phyloP scores from a whole-genome alignment of 1,140 invertebrate genomes.

The Ditylenchus dipsaci region DNA sequence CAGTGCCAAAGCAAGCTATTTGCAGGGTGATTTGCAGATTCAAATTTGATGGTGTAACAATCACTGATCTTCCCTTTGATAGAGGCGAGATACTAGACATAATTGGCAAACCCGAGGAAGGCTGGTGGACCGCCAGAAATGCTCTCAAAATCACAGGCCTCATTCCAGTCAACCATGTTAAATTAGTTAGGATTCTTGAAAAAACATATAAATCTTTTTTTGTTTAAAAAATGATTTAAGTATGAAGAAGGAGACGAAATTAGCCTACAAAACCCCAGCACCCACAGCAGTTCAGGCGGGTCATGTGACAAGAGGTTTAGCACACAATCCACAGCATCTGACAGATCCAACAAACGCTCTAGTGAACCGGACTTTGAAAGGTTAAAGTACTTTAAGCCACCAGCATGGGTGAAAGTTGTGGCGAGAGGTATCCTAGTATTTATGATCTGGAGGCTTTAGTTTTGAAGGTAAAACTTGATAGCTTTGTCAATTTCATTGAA shows the following conservation, averaged over 20 bases:
- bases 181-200: conserved; percentile 35
- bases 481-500: too few species aligned
- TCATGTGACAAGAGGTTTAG: conserved; percentile 35
- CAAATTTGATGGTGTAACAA: conserved; percentile 81
- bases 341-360: neutral
- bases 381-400: neutral
- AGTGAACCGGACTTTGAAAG: conserved; percentile 5
- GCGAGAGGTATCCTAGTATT: conserved; percentile 34
- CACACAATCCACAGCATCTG: conserved; percentile 20
- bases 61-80: conserved; percentile 85
- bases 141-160: conserved; percentile 77
- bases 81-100: conserved; percentile 87
- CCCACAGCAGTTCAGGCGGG: conserved; percentile 15
- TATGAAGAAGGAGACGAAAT: conserved; percentile 32
- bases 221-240: conserved; percentile 25
- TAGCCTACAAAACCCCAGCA: conserved; percentile 23
- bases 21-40: conserved; percentile 77
- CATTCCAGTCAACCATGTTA: conserved; percentile 90
- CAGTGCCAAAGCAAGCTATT: conserved; percentile 60
- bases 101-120: conserved; percentile 88
- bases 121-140: conserved; percentile 94
- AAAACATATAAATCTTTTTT: conserved; percentile 5
- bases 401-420: conserved; percentile 34
- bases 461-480: conserved; percentile 20
- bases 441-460: conserved; percentile 44